A percentile compares a stretch with the other conserved stretches of the same genome.
Conservation (phyloP, 1,140 invertebrate genomes). For the Ptiloglossa arizonensis region DNA sequence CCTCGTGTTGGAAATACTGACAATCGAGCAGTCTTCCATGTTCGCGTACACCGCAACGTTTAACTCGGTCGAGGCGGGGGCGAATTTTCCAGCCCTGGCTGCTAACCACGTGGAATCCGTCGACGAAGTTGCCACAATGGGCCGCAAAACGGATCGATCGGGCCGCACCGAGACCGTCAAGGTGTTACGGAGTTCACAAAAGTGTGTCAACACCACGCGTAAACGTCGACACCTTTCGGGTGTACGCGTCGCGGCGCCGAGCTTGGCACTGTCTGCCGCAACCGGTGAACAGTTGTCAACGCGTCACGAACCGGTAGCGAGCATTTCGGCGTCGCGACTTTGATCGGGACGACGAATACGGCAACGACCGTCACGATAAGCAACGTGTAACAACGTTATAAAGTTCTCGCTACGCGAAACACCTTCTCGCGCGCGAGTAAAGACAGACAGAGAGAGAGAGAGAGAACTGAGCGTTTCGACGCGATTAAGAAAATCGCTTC, state of each 20-base stretch:
- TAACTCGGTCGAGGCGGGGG: neutral
- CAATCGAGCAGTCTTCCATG: neutral
- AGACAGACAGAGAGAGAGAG: no score
- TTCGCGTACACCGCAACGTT: neutral
- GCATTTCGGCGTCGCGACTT: neutral
- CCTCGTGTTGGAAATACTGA: constrained; percentile 11
- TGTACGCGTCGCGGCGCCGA: neutral
- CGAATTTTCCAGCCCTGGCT: neutral
- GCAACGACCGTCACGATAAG: neutral
- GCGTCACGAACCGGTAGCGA: neutral
- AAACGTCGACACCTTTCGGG: constrained; percentile 11
- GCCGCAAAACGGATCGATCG: neutral
- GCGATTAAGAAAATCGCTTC: neutral
- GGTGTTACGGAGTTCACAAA: neutral
- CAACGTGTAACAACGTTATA: neutral
- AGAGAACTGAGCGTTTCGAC: neutral
- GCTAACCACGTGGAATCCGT: neutral
- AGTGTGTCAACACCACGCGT: constrained; percentile 21
- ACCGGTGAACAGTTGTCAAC: constrained; percentile 12
- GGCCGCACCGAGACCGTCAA: neutral
- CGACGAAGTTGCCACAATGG: neutral
- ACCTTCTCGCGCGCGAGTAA: constrained; percentile 3
- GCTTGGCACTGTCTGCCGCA: neutral
- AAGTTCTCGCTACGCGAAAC: constrained; percentile 4
- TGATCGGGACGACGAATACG: neutral